phyloP scores from a whole-genome alignment of 2,113 vertebrate genomes.

The Abramis brama region DNA sequence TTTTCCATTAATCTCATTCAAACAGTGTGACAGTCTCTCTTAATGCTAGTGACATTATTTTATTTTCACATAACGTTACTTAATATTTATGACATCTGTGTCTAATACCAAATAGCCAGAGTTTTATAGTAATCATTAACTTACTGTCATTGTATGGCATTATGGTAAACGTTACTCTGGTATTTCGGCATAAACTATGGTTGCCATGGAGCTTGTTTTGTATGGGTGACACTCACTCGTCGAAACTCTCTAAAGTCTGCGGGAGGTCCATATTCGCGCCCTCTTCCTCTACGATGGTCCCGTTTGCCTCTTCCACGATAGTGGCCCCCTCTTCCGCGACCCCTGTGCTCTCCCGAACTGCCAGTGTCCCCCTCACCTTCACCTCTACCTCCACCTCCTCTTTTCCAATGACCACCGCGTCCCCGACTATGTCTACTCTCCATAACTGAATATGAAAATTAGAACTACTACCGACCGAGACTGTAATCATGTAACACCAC shows the following conservation, averaged over 20 bases:
- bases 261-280: constrained; percentile 52
- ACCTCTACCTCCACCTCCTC: constrained; percentile 61
- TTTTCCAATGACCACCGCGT: constrained; percentile 68
- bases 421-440: constrained; percentile 63
- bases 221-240: constrained; percentile 39
- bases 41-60: background rate
- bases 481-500: constrained; percentile 51
- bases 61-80: background rate
- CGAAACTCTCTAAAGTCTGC: constrained; percentile 16
- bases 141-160: background rate
- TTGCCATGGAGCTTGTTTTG: background rate
- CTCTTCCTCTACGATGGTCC: constrained; percentile 73
- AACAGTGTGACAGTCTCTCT: background rate
- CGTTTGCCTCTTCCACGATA: constrained; percentile 68
- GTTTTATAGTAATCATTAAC: background rate
- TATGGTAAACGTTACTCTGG: background rate
- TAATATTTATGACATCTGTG: background rate
- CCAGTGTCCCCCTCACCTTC: constrained; percentile 43
- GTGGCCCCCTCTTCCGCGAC: constrained; percentile 70
- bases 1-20: background rate
- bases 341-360: constrained; percentile 61
- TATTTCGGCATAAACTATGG: background rate
- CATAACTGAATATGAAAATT: constrained; percentile 58
- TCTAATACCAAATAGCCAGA: background rate
- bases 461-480: background rate